Evolutionary conservation across 2,797 vertebrate species (phyloP).

Genomic region (Sebastes goodei): DNA sequence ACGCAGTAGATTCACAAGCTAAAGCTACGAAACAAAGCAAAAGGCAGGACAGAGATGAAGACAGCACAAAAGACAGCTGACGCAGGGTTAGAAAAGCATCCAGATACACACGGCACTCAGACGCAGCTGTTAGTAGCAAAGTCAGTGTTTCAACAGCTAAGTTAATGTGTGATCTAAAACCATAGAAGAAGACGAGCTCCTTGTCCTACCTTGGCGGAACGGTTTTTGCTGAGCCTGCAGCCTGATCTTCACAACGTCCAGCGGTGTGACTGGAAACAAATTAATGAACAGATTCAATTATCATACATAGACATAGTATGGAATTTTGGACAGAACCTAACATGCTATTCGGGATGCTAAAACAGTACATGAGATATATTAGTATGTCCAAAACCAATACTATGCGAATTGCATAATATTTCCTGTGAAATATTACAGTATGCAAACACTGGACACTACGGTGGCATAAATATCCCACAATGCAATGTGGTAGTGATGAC

Average conservation of each 20-base stretch:
- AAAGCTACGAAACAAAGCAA: slow-evolving; percentile 73
- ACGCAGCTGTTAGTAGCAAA: background rate
- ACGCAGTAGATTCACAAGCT: slow-evolving; percentile 69
- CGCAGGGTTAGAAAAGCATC: slow-evolving; percentile 40
- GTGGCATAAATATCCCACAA: background rate
- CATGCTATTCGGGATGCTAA: background rate
- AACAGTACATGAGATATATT: background rate
- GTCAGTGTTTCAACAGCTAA: background rate
- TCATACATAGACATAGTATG: background rate
- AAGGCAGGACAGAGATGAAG: background rate
- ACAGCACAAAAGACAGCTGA: background rate
- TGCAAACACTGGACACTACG: background rate
- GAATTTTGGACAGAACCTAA: no score
- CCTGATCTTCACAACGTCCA: slow-evolving; percentile 96
- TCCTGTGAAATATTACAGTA: background rate
- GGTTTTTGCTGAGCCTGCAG: slow-evolving; percentile 93
- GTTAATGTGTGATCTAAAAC: background rate
- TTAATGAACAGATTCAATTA: background rate
- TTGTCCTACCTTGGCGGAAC: slow-evolving; percentile 83
- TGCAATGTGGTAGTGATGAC: background rate
- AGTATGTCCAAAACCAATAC: background rate
- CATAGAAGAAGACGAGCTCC: background rate
- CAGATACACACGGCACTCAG: background rate
- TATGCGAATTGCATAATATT: background rate
- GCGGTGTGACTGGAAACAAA: slow-evolving; percentile 87